Conservation (phyloP, 2,888 invertebrate species). For the Scaptomyza cyrtandrae region DNA sequence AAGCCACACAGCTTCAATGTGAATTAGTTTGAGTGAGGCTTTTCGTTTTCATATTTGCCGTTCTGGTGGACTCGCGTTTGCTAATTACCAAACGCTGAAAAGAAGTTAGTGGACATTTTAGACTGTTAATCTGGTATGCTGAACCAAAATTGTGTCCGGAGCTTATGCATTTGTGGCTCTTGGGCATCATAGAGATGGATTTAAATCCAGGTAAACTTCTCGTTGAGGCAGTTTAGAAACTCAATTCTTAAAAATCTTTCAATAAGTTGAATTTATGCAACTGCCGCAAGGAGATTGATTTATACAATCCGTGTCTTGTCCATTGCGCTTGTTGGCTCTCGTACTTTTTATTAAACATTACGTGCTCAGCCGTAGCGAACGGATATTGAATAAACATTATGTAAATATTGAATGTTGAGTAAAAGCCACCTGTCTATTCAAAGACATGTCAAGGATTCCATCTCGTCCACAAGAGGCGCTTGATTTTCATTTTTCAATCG, state of each 20-base stretch:
- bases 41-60: conserved; percentile 51
- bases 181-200: conserved; percentile 4
- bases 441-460: conserved; percentile 4
- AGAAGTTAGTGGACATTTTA: conserved; percentile 16
- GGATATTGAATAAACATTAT: conserved; percentile 68
- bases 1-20: conserved; percentile 32
- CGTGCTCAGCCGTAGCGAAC: conserved; percentile 17
- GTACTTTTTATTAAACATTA: conserved; percentile 21
- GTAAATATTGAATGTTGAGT: conserved; percentile 56
- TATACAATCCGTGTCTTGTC: conserved; percentile 43
- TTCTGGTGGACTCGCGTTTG: conserved; percentile 21
- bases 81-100: conserved; percentile 33
- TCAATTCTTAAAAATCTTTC: conserved; percentile 29
- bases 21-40: conserved; percentile 34
- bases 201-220: conserved; percentile 7
- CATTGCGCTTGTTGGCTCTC: conserved; percentile 17
- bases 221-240: background rate
- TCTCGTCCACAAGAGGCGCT: conserved; percentile 12
- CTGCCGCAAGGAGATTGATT: conserved; percentile 57
- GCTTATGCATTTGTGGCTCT: background rate
- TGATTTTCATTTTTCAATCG: conserved; percentile 46
- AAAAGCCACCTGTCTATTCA: conserved; percentile 1
- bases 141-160: background rate
- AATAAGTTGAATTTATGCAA: conserved; percentile 54
- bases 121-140: conserved; percentile 1